phyloP scores from a whole-genome alignment of 2,113 vertebrate genomes.

The Centrocercus urophasianus region DNA sequence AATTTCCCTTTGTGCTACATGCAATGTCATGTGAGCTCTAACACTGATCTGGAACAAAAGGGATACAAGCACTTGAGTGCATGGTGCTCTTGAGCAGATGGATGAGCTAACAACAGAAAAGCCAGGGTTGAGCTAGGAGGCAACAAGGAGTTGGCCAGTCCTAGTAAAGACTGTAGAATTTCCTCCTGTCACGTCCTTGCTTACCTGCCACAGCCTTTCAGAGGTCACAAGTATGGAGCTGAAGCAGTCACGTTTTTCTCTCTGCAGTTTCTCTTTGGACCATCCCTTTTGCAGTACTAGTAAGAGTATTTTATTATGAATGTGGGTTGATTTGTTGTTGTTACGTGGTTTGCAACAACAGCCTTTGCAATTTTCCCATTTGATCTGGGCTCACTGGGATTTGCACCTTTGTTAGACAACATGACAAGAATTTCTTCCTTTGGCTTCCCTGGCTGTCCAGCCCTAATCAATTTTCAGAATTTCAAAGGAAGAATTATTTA shows the following conservation, averaged over 20 bases:
- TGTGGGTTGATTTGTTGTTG: not conserved
- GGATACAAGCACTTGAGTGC: accelerated
- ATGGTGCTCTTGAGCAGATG: not conserved
- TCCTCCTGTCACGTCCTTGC: not conserved
- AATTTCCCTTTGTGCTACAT: not conserved
- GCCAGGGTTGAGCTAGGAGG: not conserved
- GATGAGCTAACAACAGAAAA: not conserved
- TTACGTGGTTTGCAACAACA: not conserved
- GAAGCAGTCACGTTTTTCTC: not conserved
- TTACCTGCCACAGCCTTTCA: not conserved
- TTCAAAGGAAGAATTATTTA: not conserved
- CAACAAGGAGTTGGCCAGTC: not conserved
- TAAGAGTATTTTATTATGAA: not conserved
- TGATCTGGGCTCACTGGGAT: accelerated
- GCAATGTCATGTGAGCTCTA: not conserved
- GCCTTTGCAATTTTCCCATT: not conserved
- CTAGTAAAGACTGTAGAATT: not conserved
- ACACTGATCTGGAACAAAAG: not conserved
- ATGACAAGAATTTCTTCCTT: not conserved
- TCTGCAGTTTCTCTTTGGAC: not conserved
- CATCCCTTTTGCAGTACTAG: not conserved
- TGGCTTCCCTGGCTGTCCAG: not conserved
- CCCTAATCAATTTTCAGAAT: not conserved
- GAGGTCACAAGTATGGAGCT: not conserved
- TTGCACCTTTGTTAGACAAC: not conserved